Evolutionary conservation across 2,113 vertebrate species (phyloP).

Genomic region (Campylorhamphus procurvoides): DNA sequence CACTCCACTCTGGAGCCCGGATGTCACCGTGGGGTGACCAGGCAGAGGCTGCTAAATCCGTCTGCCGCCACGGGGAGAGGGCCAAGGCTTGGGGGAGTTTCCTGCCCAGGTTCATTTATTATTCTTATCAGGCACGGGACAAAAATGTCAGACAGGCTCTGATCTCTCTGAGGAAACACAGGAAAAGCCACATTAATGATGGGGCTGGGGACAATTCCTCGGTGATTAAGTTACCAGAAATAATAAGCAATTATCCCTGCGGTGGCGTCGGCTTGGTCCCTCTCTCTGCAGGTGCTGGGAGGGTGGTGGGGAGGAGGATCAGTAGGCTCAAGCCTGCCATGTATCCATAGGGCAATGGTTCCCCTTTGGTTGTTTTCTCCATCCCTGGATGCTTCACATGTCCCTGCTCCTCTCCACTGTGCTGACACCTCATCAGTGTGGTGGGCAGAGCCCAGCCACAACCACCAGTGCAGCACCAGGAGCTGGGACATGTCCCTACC

Average conservation of each 20-base stretch:
- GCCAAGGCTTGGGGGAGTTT: background rate
- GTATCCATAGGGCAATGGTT: rapidly evolving
- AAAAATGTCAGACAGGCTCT: slow-evolving; percentile 33
- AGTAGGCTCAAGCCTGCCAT: background rate
- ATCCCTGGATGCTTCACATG: background rate
- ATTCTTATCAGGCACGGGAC: slow-evolving; percentile 49
- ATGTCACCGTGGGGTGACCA: background rate
- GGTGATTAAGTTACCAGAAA: slow-evolving; percentile 49
- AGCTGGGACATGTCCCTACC: background rate
- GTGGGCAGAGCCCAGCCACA: background rate
- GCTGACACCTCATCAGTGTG: background rate
- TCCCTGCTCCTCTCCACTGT: background rate
- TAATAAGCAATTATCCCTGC: background rate
- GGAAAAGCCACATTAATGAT: slow-evolving; percentile 23
- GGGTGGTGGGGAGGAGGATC: background rate
- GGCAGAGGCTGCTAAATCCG: background rate
- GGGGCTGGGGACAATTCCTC: slow-evolving; percentile 35
- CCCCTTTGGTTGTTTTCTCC: background rate
- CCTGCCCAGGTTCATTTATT: slow-evolving; percentile 30
- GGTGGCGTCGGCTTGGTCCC: background rate
- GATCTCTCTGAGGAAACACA: slow-evolving; percentile 44
- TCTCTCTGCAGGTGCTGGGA: background rate
- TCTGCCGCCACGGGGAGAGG: rapidly evolving
- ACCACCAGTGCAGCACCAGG: background rate
- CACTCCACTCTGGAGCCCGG: background rate